Base-by-base conservation (phyloP, 2,888 invertebrate genomes). In the Heterodera filipjevi region DNA sequence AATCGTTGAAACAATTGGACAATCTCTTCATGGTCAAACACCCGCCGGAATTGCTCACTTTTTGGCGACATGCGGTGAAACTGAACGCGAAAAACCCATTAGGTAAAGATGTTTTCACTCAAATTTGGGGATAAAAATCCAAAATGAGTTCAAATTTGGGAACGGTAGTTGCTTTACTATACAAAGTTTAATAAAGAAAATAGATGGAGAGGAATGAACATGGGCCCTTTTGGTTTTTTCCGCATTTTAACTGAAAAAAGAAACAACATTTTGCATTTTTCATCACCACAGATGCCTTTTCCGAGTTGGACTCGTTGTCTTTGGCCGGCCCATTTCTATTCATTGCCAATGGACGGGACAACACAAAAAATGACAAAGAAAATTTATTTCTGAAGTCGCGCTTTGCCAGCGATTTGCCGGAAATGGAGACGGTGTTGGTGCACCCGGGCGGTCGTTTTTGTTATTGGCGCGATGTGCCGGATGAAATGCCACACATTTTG, bases 361-460 rank as follows among this genome's bases (percentile, higher is more conserved):
- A n/a, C 2, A 90, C 90, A 12, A 86, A 81, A 30, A 83, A 84
- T 68, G 16, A 27, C 64, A 66, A n/a, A 44, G 5, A 8, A 2
- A 22, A 73, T 35, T 53, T 39, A 30, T 46, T 79, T 59, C 30
- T 64, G 59, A 19, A n/a, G 5, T 35, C 39, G 70, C 92, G 97
- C 85, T 96, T 94, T 90, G 95, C 92, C 89, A 95, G 93, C 90
- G 97, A 98, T 91, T 95, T 95, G 16, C 96, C 97, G 16, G 96
- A 97, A 90, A 94, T 96, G 90, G 94, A 95, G 91, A 91, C 91
- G 39, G 89, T 91, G 27, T 82, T 91, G 27, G 79, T 71, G 19
- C 78, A 78, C 27, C 46, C 77, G 3, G 33, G 66, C 5, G 87
- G 87, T 2, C 81, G 82, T 66, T 87, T 83, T 77, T 81, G 83